Conservation (phyloP, 1,140 invertebrate species). For the Mylabris phalerata region DNA sequence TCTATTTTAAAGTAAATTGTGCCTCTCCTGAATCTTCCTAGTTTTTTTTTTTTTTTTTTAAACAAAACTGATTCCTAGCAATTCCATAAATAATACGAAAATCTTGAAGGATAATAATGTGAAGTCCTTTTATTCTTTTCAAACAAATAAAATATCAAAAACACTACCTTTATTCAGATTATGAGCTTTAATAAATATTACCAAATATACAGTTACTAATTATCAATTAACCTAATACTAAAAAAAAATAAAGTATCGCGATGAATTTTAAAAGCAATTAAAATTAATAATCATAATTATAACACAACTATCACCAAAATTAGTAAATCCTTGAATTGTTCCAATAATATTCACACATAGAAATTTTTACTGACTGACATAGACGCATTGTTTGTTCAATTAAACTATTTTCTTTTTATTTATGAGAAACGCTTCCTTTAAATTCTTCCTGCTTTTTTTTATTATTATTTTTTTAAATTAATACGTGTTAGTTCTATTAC, state of each 20-base stretch:
- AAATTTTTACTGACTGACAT: no score
- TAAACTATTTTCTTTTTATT: no score
- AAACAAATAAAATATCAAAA: constrained; percentile 10
- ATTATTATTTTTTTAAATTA: not conserved
- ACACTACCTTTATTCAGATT: constrained; percentile 13
- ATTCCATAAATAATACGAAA: not conserved
- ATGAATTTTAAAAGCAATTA: not conserved
- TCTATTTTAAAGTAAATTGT: constrained; percentile 6
- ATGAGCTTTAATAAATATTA: constrained; percentile 20
- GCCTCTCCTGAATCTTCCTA: constrained; percentile 13
- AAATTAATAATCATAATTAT: not conserved
- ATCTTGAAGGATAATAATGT: not conserved
- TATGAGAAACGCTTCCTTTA: no score
- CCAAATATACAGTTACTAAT: no score
- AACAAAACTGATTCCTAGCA: no score
- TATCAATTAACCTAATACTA: no score
- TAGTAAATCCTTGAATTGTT: not conserved
- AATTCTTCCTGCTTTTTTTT: no score
- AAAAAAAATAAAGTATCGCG: no score
- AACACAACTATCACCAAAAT: not conserved
- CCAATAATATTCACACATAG: not conserved
- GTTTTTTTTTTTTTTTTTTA: not conserved
- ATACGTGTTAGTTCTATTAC: not conserved
- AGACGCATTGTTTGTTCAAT: no score
- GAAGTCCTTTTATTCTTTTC: not conserved